Percentiles rank a stretch among this genome's conserved stretches.
Evolutionary conservation across 2,113 vertebrate species (phyloP).

Genomic region (Tragulus kanchil): DNA sequence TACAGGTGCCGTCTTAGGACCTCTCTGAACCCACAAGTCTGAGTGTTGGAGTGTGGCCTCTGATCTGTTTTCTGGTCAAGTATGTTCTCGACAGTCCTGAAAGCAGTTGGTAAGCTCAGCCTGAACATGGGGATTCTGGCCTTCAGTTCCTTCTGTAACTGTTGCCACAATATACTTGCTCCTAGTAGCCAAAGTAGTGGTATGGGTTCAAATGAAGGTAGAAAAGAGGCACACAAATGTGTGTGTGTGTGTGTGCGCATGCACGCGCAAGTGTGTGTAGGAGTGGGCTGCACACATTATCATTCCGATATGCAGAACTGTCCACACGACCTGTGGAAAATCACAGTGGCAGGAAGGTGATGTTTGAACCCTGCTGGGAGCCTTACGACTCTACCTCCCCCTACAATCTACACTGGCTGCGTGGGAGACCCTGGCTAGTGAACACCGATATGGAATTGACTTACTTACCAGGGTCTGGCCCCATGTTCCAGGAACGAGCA

Average conservation of each 20-base stretch:
- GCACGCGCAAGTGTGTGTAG: too few relatives aligned
- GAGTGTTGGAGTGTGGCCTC: background rate
- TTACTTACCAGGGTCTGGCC: background rate
- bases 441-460: background rate
- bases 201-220: background rate
- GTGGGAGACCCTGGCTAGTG: background rate
- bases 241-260: too few relatives aligned
- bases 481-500: background rate
- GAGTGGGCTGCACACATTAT: fast-evolving
- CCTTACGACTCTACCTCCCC: background rate
- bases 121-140: background rate
- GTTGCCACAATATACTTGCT: background rate
- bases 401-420: background rate
- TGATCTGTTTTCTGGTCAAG: background rate
- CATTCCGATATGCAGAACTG: background rate
- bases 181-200: background rate
- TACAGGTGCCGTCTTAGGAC: background rate
- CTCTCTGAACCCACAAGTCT: background rate
- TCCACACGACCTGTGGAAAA: background rate
- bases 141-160: background rate
- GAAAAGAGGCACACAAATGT: background rate
- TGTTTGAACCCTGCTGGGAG: background rate
- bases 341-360: background rate
- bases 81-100: background rate
- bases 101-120: background rate